Evolutionary conservation across 2,888 invertebrate species (phyloP).

Genomic region (Tryphoninae sp.): DNA sequence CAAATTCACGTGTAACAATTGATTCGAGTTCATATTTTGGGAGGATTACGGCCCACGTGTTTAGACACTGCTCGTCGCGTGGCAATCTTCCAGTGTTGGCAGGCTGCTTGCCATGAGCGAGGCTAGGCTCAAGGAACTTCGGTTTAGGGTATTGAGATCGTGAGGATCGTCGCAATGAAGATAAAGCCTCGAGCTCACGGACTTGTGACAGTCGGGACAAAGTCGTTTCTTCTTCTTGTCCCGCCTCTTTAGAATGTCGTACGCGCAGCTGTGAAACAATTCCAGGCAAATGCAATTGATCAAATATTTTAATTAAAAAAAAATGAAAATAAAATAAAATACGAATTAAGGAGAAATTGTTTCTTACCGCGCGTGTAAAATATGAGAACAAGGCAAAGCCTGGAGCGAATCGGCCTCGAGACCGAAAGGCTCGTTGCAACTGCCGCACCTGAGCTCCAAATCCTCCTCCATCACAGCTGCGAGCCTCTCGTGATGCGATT

Average conservation of each 20-base stretch:
- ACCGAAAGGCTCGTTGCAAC: constrained; percentile 90
- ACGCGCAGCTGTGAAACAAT: constrained; percentile 84
- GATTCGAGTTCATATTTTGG: constrained; percentile 49
- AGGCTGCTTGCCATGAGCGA: constrained; percentile 80
- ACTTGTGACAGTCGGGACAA: constrained; percentile 88
- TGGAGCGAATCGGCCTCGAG: constrained; percentile 88
- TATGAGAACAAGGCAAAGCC: constrained; percentile 93
- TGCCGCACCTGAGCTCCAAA: constrained; percentile 90
- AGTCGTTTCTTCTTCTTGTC: constrained; percentile 86
- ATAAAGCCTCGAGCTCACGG: constrained; percentile 86
- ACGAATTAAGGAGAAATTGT: constrained; percentile 8
- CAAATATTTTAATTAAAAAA: constrained; percentile 48
- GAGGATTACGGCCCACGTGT: constrained; percentile 13
- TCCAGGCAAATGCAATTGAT: too few relatives aligned
- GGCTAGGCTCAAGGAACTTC: constrained; percentile 82
- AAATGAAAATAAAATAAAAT: constrained; percentile 39
- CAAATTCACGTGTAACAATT: constrained; percentile 40
- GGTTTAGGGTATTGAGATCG: constrained; percentile 79
- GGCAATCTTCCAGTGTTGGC: constrained; percentile 79
- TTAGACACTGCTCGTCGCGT: constrained; percentile 80
- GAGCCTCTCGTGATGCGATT: constrained; percentile 88
- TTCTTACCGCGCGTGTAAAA: constrained; percentile 90
- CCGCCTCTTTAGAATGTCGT: constrained; percentile 85
- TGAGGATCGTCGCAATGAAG: constrained; percentile 82
- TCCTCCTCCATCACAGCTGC: constrained; percentile 86